Evolutionary conservation across 2,888 invertebrate genomes (phyloP).

Genomic region (Drosophila nr. perissopoda): DNA sequence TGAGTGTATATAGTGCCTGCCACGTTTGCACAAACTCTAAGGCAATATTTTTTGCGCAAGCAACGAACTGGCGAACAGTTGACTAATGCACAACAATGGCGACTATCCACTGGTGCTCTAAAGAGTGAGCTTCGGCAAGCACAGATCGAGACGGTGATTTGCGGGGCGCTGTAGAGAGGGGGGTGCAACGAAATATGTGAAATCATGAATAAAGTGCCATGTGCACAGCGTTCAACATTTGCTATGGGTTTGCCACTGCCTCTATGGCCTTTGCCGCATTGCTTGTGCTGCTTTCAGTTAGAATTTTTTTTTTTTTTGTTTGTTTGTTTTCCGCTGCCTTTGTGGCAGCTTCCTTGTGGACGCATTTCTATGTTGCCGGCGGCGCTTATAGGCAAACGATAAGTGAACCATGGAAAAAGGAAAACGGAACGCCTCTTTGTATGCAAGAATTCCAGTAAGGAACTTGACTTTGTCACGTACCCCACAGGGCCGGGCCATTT

Average conservation of each 20-base stretch:
- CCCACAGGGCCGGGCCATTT: conserved; percentile 27
- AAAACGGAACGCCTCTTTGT: conserved; percentile 38
- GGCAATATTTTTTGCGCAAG: conserved; percentile 72
- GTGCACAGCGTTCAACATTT: conserved; percentile 76
- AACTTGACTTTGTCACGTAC: conserved; percentile 65
- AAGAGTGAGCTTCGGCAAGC: conserved; percentile 3
- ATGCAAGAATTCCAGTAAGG: conserved; percentile 53
- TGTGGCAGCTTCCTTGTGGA: conserved; percentile 38
- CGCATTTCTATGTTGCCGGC: conserved; percentile 30
- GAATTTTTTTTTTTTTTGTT: not conserved
- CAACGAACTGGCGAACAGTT: conserved; percentile 58
- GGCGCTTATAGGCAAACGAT: conserved; percentile 20
- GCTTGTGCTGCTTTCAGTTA: conserved; percentile 7
- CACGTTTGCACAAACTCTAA: conserved; percentile 64
- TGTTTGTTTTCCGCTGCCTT: conserved; percentile 34
- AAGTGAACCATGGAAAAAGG: conserved; percentile 29
- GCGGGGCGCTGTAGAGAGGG: not conserved
- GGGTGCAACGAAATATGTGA: conserved; percentile 72
- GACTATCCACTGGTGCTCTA: conserved; percentile 17
- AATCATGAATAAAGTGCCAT: conserved; percentile 82
- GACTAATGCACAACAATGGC: conserved; percentile 72
- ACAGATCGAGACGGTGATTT: not conserved
- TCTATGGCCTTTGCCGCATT: conserved; percentile 2
- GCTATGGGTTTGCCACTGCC: conserved; percentile 19
- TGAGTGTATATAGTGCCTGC: conserved; percentile 39